Conservation (phyloP, 2,888 invertebrate genomes). For the Tipula lateralis region DNA sequence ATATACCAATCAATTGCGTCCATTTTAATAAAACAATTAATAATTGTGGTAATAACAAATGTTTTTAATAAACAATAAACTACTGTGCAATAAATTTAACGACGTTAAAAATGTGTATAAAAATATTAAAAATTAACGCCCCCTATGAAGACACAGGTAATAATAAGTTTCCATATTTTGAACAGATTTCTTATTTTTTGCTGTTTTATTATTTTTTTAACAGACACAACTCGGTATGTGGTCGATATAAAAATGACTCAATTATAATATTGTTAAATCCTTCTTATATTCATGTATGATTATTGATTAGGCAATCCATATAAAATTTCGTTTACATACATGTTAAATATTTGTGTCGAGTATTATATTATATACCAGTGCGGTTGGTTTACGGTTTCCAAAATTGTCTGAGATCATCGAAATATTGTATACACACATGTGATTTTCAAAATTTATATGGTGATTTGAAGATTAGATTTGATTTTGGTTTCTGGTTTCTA, state of each 20-base stretch:
- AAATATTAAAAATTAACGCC: not conserved
- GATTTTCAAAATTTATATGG: not conserved
- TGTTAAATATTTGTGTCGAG: not conserved
- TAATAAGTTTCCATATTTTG: not conserved
- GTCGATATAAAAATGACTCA: constrained; percentile 24
- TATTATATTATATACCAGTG: not conserved
- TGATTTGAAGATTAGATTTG: not conserved
- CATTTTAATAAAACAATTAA: not conserved
- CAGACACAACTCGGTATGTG: constrained; percentile 5
- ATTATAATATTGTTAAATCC: not conserved
- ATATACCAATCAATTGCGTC: not conserved
- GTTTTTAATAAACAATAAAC: constrained; percentile 24
- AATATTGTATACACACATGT: not conserved
- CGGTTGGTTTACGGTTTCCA: not conserved
- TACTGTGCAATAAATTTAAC: not conserved
- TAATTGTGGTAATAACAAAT: constrained; percentile 15
- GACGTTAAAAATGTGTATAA: not conserved
- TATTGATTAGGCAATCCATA: not conserved
- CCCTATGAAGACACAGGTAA: not conserved
- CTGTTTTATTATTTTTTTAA: constrained; percentile 5
- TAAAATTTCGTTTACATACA: not conserved
- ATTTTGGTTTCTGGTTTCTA: not conserved
- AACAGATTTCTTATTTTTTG: not conserved
- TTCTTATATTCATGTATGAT: not conserved
- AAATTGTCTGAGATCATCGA: not conserved